phyloP scores from a whole-genome alignment of 53 echinoderm and acorn worm genomes.

The Actinopyga echinites region DNA sequence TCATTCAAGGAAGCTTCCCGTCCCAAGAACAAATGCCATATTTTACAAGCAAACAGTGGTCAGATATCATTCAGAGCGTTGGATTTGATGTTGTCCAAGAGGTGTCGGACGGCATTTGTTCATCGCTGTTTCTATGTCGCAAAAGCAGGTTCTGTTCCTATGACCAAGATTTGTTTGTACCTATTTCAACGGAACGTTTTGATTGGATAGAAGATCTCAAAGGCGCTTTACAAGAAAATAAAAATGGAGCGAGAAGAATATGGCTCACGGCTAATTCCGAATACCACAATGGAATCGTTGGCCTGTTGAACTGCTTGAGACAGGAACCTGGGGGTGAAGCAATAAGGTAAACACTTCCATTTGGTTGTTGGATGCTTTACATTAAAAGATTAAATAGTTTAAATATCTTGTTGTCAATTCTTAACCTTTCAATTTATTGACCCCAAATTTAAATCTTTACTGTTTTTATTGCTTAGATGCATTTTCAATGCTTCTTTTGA shows the following conservation, averaged over 20 bases:
- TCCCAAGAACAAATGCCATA: conserved; percentile 18
- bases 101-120: conserved; percentile 62
- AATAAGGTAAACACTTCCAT: conserved; percentile 74
- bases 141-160: conserved; percentile 15
- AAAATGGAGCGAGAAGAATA: conserved; percentile 50
- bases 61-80: conserved; percentile 26
- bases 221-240: conserved; percentile 36
- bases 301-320: conserved; percentile 73
- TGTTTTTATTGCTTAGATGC: too few species aligned
- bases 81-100: conserved; percentile 67
- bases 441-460: too few species aligned
- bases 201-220: conserved; percentile 69
- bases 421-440: too few species aligned
- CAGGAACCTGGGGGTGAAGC: conserved; percentile 70
- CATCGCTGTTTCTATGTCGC: conserved; percentile 68
- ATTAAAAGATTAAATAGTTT: too few species aligned
- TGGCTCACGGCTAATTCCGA: conserved; percentile 65
- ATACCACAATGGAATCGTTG: conserved; percentile 69
- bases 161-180: conserved; percentile 22
- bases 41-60: conserved; percentile 46
- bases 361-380: too few species aligned
- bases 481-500: too few species aligned
- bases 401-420: too few species aligned
- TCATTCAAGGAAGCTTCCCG: not conserved
- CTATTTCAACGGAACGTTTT: conserved; percentile 39